Percentiles rank a stretch among this genome's conserved stretches.
Evolutionary conservation across 2,797 vertebrate species (phyloP).

Genomic region (Manis crassicaudata): DNA sequence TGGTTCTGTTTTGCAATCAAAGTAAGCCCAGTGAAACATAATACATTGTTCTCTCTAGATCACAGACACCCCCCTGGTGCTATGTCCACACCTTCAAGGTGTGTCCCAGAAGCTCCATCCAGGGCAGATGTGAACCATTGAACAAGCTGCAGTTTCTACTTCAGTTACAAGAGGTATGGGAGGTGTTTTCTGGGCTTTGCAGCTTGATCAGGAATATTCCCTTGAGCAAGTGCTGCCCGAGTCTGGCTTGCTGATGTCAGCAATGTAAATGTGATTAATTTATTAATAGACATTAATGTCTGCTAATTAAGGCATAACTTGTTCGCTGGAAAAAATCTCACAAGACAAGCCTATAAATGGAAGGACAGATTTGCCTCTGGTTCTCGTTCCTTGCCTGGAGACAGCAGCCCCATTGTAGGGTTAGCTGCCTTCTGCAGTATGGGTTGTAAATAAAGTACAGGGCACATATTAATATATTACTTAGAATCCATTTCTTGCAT

Average conservation of each 20-base stretch:
- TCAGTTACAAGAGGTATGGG: neutral
- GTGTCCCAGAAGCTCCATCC: neutral
- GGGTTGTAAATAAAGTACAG: constrained; percentile 40
- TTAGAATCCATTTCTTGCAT: constrained; percentile 22
- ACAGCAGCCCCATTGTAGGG: neutral
- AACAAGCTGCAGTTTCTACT: neutral
- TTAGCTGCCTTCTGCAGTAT: neutral
- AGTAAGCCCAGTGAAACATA: neutral
- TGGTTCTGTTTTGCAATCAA: neutral
- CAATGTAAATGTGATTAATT: constrained; percentile 55
- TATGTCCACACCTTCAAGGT: neutral
- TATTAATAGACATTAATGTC: constrained; percentile 35
- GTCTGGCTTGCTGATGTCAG: neutral
- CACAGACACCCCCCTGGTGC: neutral
- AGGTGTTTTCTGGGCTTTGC: neutral
- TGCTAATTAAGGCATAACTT: constrained; percentile 48
- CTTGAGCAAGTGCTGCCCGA: constrained; percentile 26
- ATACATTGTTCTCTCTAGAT: neutral
- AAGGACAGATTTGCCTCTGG: neutral
- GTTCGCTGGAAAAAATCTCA: constrained; percentile 7
- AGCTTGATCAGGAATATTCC: constrained; percentile 9
- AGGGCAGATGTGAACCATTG: neutral
- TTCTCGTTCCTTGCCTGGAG: neutral
- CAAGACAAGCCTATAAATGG: neutral
- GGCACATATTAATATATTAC: neutral